Base-by-base conservation (phyloP, 2,113 vertebrate genomes). In the Atlantisia rogersi region DNA sequence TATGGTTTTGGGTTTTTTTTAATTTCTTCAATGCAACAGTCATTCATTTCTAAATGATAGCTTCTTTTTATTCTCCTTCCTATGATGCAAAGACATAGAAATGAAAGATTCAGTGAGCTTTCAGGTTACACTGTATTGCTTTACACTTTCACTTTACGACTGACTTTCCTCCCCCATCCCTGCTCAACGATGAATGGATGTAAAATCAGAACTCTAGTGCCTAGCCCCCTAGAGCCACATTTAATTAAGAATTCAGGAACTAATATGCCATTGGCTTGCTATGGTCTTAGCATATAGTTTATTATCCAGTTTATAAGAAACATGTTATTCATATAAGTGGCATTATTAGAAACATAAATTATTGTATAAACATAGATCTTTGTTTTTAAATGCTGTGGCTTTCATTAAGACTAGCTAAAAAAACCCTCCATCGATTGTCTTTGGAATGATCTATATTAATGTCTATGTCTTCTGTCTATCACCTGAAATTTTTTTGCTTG, bases 301-400 rank as follows among this genome's bases (percentile, higher is more conserved):
- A 97, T 95, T 95, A 95, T 90, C 70, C 67, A 68, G 53, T 92
- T 95, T 94, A 91, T 95, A 96, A 93, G 92, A 95, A 97, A 95
- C 46, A 92, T 82, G 62, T 37, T 95, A 92, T 91, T 96, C 95
- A 94, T 96, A 90, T 91, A 95, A 96, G 82, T 88, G 75, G 40
- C 56, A 86, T 90, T 95, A 96, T 92, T 96, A 92, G 78, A 97
- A 92, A 92, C 83, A 94, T 85, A 97, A 97, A 93, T 90, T 94
- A 86, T 69, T 4, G 6, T 60, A 73, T 81, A 67, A 95, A 88
- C 68, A 68, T 62, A 89, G 50, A 76, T 92, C 15, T 88, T 53
- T 82, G 48, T 86, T 96, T 93, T 55, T 37, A 62, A 71, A 28
- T 89, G 64, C 70, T 67, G n/a, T 76, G 80, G 71, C 56, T 96